phyloP scores from a whole-genome alignment of 2,888 invertebrate genomes.

The Rhorus exstirpatorius region DNA sequence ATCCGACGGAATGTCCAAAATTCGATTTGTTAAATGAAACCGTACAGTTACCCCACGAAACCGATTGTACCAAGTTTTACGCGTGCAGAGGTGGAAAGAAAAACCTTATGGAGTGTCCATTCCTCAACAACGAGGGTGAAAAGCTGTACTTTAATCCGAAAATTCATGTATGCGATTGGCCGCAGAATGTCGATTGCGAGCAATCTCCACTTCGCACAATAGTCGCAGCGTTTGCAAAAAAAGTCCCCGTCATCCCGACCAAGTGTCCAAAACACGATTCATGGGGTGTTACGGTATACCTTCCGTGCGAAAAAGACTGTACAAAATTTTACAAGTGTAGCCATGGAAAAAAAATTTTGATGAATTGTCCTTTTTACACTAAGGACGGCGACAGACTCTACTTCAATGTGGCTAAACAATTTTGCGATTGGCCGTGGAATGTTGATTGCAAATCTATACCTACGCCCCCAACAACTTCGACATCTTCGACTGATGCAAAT shows the following conservation, averaged over 20 bases:
- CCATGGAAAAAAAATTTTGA: slow-evolving; percentile 50
- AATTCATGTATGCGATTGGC: slow-evolving; percentile 71
- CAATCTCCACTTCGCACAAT: slow-evolving; percentile 57
- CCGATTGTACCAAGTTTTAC: slow-evolving; percentile 70
- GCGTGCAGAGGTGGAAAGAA: slow-evolving; percentile 34
- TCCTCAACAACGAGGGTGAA: slow-evolving; percentile 11
- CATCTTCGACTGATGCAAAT: too few species aligned
- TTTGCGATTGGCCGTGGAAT: slow-evolving; percentile 69
- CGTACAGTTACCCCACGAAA: slow-evolving; percentile 66
- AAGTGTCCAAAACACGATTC: slow-evolving; percentile 66
- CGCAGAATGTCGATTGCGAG: slow-evolving; percentile 63
- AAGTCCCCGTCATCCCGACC: neutral
- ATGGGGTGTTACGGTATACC: slow-evolving; percentile 34
- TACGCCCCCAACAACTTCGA: too few species aligned
- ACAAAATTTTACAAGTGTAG: slow-evolving; percentile 75
- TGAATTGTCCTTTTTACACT: slow-evolving; percentile 64
- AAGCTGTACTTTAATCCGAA: slow-evolving; percentile 29
- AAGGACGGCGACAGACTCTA: slow-evolving; percentile 36
- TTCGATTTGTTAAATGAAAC: neutral
- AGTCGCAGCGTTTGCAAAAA: neutral
- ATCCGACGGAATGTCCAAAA: slow-evolving; percentile 55
- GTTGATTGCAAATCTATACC: slow-evolving; percentile 63
- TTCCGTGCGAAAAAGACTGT: slow-evolving; percentile 72
- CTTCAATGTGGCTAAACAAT: slow-evolving; percentile 63
- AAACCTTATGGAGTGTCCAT: slow-evolving; percentile 43